Evolutionary conservation across 1,140 invertebrate genomes (phyloP).

Genomic region (Leucophenga varia): DNA sequence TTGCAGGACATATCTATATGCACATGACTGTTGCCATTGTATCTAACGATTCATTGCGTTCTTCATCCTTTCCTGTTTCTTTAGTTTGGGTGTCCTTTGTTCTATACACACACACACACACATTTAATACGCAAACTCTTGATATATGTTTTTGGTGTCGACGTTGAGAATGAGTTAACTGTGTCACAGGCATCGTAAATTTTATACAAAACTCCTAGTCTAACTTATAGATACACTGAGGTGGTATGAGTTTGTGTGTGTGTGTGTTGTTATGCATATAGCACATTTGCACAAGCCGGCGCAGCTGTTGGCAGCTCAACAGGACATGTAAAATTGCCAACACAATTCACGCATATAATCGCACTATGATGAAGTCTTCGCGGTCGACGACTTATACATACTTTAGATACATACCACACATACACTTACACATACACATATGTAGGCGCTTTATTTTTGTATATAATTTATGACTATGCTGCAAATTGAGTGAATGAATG

Average conservation of each 20-base stretch:
- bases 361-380: conserved; percentile 50
- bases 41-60: no score
- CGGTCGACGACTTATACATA: conserved; percentile 3
- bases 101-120: no score
- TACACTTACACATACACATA: neutral
- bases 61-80: no score
- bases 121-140: no score
- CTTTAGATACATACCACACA: conserved; percentile 4
- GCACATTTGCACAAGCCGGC: no score
- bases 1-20: no score
- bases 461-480: no score
- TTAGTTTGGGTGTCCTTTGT: no score
- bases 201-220: no score
- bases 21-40: no score
- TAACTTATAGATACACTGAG: no score
- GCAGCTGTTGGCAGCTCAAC: neutral
- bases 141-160: conserved; percentile 53
- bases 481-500: neutral
- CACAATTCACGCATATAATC: no score
- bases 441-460: neutral
- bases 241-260: neutral
- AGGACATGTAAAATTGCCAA: conserved; percentile 51
- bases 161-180: conserved; percentile 48
- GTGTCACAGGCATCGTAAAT: conserved; percentile 54
- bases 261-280: neutral